Conservation (phyloP, 2,888 invertebrate genomes). For the Lochmaea crataegi region DNA sequence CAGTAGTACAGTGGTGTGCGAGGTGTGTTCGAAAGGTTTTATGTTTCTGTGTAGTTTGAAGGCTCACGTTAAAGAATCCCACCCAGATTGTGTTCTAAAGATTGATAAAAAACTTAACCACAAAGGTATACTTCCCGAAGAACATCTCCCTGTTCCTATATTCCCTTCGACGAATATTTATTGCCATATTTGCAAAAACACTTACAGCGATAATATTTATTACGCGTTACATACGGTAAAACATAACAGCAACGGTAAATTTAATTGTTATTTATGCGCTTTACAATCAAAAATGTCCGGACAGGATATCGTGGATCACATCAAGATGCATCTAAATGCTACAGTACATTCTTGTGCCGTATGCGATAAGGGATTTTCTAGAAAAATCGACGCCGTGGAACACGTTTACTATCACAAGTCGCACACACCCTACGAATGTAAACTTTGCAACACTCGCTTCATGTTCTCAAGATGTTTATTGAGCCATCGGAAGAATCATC, state of each 20-base stretch:
- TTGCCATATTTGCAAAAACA: slow-evolving; percentile 49
- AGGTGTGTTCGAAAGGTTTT: slow-evolving; percentile 59
- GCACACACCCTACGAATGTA: slow-evolving; percentile 8
- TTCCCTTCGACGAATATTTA: slow-evolving; percentile 40
- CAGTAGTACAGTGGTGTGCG: slow-evolving; percentile 53
- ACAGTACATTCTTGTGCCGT: slow-evolving; percentile 6
- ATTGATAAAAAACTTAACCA: neutral
- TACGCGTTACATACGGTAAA: slow-evolving; percentile 26
- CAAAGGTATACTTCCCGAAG: neutral
- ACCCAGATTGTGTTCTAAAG: neutral
- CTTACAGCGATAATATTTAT: slow-evolving; percentile 19
- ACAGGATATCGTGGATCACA: slow-evolving; percentile 21
- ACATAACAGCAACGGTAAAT: slow-evolving; percentile 22
- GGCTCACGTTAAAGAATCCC: slow-evolving; percentile 54
- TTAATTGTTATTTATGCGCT: slow-evolving; percentile 34
- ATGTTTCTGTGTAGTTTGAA: slow-evolving; percentile 54
- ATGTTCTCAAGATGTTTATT: slow-evolving; percentile 30
- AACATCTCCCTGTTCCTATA: slow-evolving; percentile 23
- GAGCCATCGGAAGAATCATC: slow-evolving; percentile 53
- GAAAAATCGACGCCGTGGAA: slow-evolving; percentile 19
- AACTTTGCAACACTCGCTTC: slow-evolving; percentile 22
- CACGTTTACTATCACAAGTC: slow-evolving; percentile 24
- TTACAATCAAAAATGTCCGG: slow-evolving; percentile 19
- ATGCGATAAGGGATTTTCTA: slow-evolving; percentile 16
- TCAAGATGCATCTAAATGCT: slow-evolving; percentile 20